A percentile compares a stretch with the other conserved stretches of the same genome.
Evolutionary conservation across 92 coral and sea anemone genomes (phyloP).

Genomic region (Muricea muricata): DNA sequence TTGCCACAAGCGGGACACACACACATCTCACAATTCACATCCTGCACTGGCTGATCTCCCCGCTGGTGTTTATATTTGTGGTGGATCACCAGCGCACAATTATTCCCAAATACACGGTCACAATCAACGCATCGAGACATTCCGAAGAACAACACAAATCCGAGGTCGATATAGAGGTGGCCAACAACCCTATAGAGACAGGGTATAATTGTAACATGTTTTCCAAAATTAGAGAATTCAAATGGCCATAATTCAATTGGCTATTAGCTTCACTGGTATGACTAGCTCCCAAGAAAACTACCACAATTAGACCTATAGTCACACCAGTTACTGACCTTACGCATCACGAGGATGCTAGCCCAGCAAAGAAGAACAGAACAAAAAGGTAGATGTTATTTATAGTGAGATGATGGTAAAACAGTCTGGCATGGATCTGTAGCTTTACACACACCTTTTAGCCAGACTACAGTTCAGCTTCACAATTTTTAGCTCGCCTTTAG

Average conservation of each 20-base stretch:
- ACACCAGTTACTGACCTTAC: not conserved
- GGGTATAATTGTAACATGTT: not conserved
- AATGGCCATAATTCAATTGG: not conserved
- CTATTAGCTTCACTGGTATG: not conserved
- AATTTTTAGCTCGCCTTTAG: no score
- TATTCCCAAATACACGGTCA: not conserved
- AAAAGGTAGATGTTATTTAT: no score
- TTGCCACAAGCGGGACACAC: not conserved
- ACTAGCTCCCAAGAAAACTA: not conserved
- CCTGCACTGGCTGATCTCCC: not conserved
- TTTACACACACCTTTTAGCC: no score
- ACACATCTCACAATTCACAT: not conserved
- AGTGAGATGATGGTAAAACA: no score
- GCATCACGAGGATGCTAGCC: not conserved
- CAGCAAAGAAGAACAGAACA: no score
- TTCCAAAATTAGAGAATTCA: not conserved
- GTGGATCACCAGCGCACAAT: not conserved
- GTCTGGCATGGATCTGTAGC: no score
- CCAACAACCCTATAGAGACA: not conserved
- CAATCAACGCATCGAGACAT: not conserved
- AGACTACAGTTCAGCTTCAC: no score
- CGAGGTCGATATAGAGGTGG: not conserved
- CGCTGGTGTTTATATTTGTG: not conserved
- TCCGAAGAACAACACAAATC: not conserved
- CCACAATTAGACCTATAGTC: not conserved